Conservation (phyloP, 2,797 vertebrate species). For the Carduelis carduelis region DNA sequence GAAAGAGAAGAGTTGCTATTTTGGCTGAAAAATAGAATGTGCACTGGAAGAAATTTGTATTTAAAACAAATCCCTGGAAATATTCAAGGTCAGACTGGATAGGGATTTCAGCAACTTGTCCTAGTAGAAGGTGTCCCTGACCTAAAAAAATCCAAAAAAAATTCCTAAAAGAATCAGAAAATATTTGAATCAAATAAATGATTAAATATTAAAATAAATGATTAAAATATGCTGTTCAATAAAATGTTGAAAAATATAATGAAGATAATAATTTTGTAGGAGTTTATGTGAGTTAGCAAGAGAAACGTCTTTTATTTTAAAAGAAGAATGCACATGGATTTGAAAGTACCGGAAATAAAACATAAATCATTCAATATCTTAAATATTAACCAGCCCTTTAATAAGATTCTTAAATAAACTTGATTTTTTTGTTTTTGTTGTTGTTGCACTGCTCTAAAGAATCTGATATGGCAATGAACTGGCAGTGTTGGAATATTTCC, state of each 20-base stretch:
- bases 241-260: not conserved
- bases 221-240: not conserved
- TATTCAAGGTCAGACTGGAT: not conserved
- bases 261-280: not conserved
- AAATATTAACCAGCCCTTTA: not conserved
- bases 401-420: not conserved
- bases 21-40: not conserved
- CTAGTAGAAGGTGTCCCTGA: too few species aligned
- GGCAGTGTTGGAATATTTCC: not conserved
- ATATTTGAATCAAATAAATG: not conserved
- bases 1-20: not conserved
- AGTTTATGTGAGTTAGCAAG: not conserved
- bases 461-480: not conserved
- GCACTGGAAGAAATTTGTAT: not conserved
- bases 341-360: not conserved
- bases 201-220: not conserved
- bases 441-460: not conserved
- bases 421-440: fast-evolving
- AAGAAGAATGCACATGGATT: not conserved
- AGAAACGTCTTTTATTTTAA: not conserved
- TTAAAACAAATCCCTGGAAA: not conserved
- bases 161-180: not conserved
- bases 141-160: not conserved
- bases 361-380: not conserved
- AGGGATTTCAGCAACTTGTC: not conserved